Conservation (phyloP, 2,888 invertebrate genomes). For the Zhengitettix transpicula region DNA sequence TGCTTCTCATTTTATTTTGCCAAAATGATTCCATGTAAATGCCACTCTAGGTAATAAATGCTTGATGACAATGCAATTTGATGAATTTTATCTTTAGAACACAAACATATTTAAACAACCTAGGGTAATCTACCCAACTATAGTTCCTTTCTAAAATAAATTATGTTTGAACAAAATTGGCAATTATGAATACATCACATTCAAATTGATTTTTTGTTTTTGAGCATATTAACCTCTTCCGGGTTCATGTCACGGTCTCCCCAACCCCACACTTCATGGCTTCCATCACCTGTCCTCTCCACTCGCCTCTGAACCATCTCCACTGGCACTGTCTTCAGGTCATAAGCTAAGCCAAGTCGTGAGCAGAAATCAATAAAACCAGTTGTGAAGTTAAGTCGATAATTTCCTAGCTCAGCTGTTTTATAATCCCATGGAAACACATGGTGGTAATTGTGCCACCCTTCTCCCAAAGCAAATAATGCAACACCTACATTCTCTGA, state of each 20-base stretch:
- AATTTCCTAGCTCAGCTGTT: conserved; percentile 60
- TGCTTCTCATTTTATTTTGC: too few species aligned
- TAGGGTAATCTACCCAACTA: too few species aligned
- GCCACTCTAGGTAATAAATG: too few species aligned
- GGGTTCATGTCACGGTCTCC: conserved; percentile 12
- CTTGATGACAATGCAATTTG: too few species aligned
- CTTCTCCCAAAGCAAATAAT: conserved; percentile 26
- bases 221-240: conserved; percentile 8
- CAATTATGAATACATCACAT: too few species aligned
- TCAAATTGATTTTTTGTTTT: too few species aligned
- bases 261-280: conserved; percentile 25
- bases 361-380: conserved; percentile 66
- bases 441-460: conserved; percentile 42
- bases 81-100: too few species aligned
- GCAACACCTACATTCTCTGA: conserved; percentile 28
- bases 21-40: too few species aligned
- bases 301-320: conserved; percentile 53
- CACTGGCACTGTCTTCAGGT: conserved; percentile 60
- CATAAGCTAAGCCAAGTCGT: conserved; percentile 73
- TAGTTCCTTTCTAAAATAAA: too few species aligned
- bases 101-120: too few species aligned
- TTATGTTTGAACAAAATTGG: too few species aligned
- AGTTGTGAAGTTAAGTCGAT: conserved; percentile 48
- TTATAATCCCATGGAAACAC: conserved; percentile 74
- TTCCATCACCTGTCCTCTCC: conserved; percentile 55